Conservation (phyloP, 2,113 vertebrate species). For the Bucco capensis region DNA sequence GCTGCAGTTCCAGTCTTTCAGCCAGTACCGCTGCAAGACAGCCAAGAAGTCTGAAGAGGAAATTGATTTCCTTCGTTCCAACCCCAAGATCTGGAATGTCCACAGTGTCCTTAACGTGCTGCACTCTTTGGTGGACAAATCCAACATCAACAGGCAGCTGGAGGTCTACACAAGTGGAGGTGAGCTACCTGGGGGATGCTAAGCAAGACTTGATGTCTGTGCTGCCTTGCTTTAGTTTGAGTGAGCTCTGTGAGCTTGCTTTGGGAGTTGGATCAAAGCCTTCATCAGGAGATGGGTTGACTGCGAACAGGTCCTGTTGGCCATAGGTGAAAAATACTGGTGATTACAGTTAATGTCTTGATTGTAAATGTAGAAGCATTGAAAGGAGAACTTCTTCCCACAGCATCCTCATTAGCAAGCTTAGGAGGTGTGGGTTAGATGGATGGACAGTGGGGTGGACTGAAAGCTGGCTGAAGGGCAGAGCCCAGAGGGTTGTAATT, state of each 20-base stretch:
- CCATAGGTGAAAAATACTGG: not conserved
- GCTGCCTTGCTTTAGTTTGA: not conserved
- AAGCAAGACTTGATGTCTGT: not conserved
- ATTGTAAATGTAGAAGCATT: not conserved
- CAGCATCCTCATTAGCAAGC: too few relatives aligned
- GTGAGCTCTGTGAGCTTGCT: not conserved
- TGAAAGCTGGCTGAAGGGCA: too few relatives aligned
- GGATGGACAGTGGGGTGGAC: too few relatives aligned
- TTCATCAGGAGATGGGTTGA: not conserved
- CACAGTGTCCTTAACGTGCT: constrained; percentile 98
- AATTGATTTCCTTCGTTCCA: constrained; percentile 95
- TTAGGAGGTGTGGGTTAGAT: too few relatives aligned
- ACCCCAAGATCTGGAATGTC: constrained; percentile 99
- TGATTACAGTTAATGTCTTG: not conserved
- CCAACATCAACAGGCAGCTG: constrained; percentile 96
- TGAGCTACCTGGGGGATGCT: constrained; percentile 42
- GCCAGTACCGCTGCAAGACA: constrained; percentile 97
- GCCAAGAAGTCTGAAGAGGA: constrained; percentile 97
- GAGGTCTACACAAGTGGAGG: constrained; percentile 98
- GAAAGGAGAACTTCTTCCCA: not conserved
- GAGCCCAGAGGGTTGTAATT: too few relatives aligned
- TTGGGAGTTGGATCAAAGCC: not conserved
- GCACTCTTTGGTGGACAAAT: constrained; percentile 96
- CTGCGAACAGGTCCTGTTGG: not conserved
- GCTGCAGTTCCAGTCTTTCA: constrained; percentile 95